Evolutionary conservation across 2,797 vertebrate species (phyloP).

Genomic region (Etheostoma nigrum): DNA sequence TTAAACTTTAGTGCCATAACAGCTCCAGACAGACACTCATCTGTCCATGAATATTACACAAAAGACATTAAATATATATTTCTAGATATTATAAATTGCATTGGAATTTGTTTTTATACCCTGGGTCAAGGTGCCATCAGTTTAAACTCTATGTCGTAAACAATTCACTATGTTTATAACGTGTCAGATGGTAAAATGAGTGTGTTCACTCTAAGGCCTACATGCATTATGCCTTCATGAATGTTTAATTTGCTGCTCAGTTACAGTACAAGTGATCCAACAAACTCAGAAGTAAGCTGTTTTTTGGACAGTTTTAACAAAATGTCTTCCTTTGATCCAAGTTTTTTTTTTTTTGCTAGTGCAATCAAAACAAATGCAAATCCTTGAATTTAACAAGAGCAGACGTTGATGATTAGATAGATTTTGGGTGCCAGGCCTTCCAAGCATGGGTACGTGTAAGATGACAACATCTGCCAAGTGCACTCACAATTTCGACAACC

Average conservation of each 20-base stretch:
- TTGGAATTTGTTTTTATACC: not conserved
- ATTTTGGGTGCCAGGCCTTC: not conserved
- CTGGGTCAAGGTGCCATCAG: not conserved
- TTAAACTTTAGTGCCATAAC: not conserved
- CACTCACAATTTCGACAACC: constrained; percentile 17
- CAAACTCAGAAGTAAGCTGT: not conserved
- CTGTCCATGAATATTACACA: not conserved
- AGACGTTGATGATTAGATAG: not conserved
- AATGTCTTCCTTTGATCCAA: not conserved
- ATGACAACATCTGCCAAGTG: constrained; percentile 17
- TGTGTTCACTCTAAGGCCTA: constrained; percentile 12
- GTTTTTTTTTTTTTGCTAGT: not conserved
- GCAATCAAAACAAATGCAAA: constrained; percentile 4
- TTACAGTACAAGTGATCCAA: not conserved
- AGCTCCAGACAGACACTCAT: constrained; percentile 12
- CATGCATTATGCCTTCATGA: not conserved
- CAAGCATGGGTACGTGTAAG: not conserved
- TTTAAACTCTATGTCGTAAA: not conserved
- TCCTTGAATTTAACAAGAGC: not conserved
- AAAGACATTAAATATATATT: not conserved
- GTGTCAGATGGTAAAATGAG: not conserved
- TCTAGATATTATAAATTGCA: not conserved
- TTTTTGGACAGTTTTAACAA: not conserved
- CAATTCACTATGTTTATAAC: not conserved
- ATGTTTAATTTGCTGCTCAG: not conserved